A percentile compares a stretch with the other conserved stretches of the same genome.
phyloP scores from a whole-genome alignment of 2,113 vertebrate genomes.

The Campylorhamphus procurvoides region DNA sequence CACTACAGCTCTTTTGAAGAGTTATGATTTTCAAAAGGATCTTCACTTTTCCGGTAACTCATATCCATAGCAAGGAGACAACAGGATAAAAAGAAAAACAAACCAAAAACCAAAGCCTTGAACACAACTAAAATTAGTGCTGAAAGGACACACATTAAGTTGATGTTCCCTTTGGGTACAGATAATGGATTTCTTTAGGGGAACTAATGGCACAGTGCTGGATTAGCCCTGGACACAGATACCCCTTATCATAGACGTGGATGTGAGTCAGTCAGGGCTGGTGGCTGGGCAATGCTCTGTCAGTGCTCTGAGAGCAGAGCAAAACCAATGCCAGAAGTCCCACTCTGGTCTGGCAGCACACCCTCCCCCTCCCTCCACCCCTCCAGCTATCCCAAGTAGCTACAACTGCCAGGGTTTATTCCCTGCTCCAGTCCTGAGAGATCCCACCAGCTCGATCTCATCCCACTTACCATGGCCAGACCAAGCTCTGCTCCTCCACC shows the following conservation, averaged over 20 bases:
- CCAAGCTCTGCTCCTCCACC: neutral
- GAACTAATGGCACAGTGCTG: neutral
- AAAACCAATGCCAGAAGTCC: neutral
- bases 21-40: neutral
- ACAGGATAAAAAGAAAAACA: accelerated
- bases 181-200: neutral
- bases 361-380: accelerated
- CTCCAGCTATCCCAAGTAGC: accelerated
- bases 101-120: neutral
- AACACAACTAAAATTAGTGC: neutral
- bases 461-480: slow-evolving; percentile 5
- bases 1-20: neutral
- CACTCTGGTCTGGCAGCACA: neutral
- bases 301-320: neutral
- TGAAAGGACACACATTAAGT: neutral
- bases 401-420: neutral
- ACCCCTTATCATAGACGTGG: neutral
- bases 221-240: neutral
- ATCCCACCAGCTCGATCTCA: neutral
- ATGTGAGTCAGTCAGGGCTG: neutral
- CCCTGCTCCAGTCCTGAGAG: neutral
- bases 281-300: neutral
- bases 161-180: accelerated
- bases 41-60: neutral
- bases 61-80: neutral